Conservation (phyloP, 2,113 vertebrate species). For the Rhynchopsitta pachyrhyncha region DNA sequence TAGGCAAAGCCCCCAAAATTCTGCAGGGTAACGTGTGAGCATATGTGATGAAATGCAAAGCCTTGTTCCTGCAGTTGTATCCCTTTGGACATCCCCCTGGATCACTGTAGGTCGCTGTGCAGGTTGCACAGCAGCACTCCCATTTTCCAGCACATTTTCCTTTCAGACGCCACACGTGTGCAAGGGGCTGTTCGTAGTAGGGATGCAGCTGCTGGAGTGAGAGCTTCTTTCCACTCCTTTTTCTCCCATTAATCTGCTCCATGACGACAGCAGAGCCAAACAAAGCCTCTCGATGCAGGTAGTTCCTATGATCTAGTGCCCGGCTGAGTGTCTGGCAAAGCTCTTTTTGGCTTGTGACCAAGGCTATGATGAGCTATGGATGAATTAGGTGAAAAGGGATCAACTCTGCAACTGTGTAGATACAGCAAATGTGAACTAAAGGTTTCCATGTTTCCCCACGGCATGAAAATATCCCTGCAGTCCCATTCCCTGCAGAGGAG, state of each 20-base stretch:
- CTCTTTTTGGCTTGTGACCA: not conserved
- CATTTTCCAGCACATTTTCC: not conserved
- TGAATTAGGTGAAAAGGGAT: not conserved
- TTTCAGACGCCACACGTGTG: not conserved
- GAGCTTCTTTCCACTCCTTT: slow-evolving; percentile 34
- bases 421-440: not conserved
- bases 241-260: slow-evolving; percentile 11
- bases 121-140: not conserved
- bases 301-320: not conserved
- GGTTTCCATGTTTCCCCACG: accelerated
- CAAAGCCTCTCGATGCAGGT: slow-evolving; percentile 18
- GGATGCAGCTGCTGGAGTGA: not conserved
- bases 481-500: too few species aligned
- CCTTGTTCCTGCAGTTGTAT: accelerated
- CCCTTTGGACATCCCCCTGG: not conserved
- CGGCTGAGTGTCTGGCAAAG: not conserved
- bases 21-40: not conserved
- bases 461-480: accelerated
- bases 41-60: accelerated
- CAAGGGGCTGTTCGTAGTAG: not conserved
- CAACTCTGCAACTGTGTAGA: not conserved
- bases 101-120: not conserved
- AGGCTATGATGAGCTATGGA: not conserved
- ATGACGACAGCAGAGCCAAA: slow-evolving; percentile 26
- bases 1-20: not conserved